phyloP scores from a whole-genome alignment of 2,797 vertebrate genomes.

The Sebastes umbrosus region DNA sequence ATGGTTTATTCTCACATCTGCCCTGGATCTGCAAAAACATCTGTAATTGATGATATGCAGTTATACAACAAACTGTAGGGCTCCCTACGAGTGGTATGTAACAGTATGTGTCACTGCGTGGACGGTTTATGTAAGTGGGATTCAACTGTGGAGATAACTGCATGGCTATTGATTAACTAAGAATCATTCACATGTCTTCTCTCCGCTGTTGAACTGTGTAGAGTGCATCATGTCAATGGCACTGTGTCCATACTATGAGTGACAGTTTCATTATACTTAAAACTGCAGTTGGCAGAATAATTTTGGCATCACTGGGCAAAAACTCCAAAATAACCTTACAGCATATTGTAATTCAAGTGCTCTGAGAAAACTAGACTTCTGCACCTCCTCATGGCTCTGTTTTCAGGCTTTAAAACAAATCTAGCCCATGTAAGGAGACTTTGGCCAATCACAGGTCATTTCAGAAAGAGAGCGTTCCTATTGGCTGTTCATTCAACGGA shows the following conservation, averaged over 20 bases:
- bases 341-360: not conserved
- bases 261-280: not conserved
- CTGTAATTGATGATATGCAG: conserved; percentile 30
- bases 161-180: conserved; percentile 5
- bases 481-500: no score
- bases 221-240: not conserved
- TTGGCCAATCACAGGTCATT: not conserved
- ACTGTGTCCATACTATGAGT: not conserved
- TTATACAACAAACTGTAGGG: conserved; percentile 41
- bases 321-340: not conserved
- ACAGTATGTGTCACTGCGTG: not conserved
- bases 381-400: not conserved
- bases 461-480: no score
- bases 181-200: not conserved
- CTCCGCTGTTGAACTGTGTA: not conserved
- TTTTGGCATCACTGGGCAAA: no score
- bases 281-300: no score
- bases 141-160: not conserved
- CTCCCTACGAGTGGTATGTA: not conserved
- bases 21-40: not conserved
- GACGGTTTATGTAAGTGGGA: conserved; percentile 44
- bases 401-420: not conserved
- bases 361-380: not conserved
- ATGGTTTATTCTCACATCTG: not conserved
- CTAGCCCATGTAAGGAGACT: not conserved